phyloP scores from a whole-genome alignment of 2,797 vertebrate genomes.

The Oceanodroma leucorhoa region DNA sequence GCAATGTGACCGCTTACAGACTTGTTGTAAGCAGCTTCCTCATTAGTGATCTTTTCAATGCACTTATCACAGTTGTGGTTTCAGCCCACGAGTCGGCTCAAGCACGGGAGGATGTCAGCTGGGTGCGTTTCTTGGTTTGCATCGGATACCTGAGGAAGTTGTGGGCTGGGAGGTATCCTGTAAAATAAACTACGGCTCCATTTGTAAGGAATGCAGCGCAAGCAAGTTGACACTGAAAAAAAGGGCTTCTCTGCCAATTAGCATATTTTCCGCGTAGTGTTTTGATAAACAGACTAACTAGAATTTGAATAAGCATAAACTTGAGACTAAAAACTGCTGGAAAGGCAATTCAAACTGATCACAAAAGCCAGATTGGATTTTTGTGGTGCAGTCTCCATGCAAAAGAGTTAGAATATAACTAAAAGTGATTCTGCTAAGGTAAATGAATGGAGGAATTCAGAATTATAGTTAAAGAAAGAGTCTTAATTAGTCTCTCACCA shows the following conservation, averaged over 20 bases:
- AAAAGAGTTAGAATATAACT: neutral
- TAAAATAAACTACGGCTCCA: neutral
- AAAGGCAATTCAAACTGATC: neutral
- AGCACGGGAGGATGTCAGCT: neutral
- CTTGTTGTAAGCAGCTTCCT: constrained; percentile 27
- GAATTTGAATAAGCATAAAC: constrained; percentile 18
- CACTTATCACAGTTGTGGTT: neutral
- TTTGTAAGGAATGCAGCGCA: neutral
- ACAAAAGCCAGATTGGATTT: neutral
- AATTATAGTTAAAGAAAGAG: neutral
- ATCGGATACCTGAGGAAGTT: constrained; percentile 9
- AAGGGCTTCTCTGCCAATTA: neutral
- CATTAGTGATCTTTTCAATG: constrained; percentile 16
- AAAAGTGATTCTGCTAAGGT: neutral
- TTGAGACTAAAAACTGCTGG: neutral
- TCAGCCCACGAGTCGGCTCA: neutral
- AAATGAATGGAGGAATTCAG: neutral
- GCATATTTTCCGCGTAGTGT: neutral
- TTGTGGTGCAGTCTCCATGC: neutral
- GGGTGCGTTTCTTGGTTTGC: neutral
- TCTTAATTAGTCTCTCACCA: neutral
- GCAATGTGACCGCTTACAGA: neutral
- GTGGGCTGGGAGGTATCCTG: neutral
- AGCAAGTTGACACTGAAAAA: neutral
- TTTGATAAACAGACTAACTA: constrained; percentile 12